Percentiles rank a stretch among this genome's conserved stretches.
These are phyloP conservation scores for Chrysaora quinquecirrha DNA, from an alignment of 30 jellyfish, hydroid and myxozoan species.

Conservation along the genomic window DNA sequence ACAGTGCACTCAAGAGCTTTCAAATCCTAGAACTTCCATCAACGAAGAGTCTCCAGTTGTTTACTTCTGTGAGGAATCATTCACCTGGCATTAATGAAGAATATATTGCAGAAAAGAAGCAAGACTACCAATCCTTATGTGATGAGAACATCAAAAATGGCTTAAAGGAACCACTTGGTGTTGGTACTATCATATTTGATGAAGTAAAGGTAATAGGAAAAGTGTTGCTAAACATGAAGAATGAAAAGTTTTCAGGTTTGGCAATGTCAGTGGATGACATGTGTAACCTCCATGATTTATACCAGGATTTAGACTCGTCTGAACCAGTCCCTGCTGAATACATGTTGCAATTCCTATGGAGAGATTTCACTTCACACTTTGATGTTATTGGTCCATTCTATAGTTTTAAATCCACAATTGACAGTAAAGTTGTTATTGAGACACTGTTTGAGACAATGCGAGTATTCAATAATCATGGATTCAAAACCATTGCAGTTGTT, in stretches of 20 bases:
- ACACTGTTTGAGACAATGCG: conserved; percentile 16
- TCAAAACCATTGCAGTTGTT: conserved; percentile 16
- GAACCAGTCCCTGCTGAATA: conserved; percentile 39
- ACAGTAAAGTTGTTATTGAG: conserved; percentile 8
- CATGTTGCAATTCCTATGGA: conserved; percentile 33
- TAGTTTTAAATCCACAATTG: conserved; percentile 9
- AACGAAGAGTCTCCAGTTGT: too few relatives aligned
- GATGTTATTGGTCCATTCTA: conserved; percentile 35
- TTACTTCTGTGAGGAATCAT: conserved; percentile 33
- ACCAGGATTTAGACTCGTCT: neutral
- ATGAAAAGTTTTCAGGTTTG: conserved; percentile 22
- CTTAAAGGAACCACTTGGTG: conserved; percentile 26
- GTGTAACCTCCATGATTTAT: conserved; percentile 7
- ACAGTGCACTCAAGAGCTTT: conserved; percentile 34
- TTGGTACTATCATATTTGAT: conserved; percentile 23
- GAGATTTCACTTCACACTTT: conserved; percentile 40
- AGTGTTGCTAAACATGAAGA: conserved; percentile 32
- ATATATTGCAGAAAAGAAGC: conserved; percentile 28
- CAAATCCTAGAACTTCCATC: conserved; percentile 27
- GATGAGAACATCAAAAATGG: conserved; percentile 27
- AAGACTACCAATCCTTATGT: neutral
- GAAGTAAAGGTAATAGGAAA: conserved; percentile 5
- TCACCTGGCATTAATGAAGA: conserved; percentile 45
- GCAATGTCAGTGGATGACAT: conserved; percentile 36
- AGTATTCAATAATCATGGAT: neutral